phyloP scores from a whole-genome alignment of 2,888 invertebrate species.

The Lacanobia wlatinum region DNA sequence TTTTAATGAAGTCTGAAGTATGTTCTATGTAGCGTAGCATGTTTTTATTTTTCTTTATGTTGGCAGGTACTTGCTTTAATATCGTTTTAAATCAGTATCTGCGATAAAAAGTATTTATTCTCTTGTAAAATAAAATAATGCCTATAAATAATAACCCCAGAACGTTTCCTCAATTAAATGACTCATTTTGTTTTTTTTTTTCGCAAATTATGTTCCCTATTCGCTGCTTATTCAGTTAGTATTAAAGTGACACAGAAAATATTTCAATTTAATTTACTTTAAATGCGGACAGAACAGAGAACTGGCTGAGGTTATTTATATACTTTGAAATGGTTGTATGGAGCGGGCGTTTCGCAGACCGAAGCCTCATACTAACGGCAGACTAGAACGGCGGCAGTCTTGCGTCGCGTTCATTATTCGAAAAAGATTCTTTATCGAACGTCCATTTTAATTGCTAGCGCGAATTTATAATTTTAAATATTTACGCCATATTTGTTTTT shows the following conservation, averaged over 20 bases:
- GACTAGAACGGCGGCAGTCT: conserved; percentile 58
- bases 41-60: not conserved
- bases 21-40: not conserved
- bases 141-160: conserved; percentile 1
- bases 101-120: not conserved
- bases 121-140: not conserved
- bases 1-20: conserved; percentile 1
- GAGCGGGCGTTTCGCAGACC: conserved; percentile 55
- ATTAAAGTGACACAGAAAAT: conserved; percentile 53
- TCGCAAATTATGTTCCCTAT: not conserved
- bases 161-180: conserved; percentile 22
- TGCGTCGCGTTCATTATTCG: conserved; percentile 56
- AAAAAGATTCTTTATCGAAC: conserved; percentile 61
- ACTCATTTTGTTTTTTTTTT: not conserved
- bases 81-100: conserved; percentile 4
- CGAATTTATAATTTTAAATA: conserved; percentile 42
- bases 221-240: conserved; percentile 17
- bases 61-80: not conserved
- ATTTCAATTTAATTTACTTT: conserved; percentile 64
- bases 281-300: conserved; percentile 61
- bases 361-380: conserved; percentile 65
- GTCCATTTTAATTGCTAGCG: conserved; percentile 36
- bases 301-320: conserved; percentile 66
- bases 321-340: conserved; percentile 66
- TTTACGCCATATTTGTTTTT: conserved; percentile 60